These are phyloP conservation scores for Drosophila serrata DNA, from an alignment of 1,140 invertebrate species.

Conservation along the genomic window DNA sequence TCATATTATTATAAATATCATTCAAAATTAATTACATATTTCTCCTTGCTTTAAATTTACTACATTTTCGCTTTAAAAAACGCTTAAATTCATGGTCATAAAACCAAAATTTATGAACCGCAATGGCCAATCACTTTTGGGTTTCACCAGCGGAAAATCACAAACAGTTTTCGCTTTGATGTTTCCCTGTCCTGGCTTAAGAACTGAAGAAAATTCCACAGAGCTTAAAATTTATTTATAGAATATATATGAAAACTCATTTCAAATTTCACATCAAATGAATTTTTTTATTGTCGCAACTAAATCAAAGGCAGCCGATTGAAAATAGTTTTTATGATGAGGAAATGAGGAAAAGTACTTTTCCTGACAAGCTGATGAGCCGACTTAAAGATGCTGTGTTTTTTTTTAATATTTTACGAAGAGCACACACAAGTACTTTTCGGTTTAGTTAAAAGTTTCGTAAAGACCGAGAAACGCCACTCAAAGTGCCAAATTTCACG, in stretches of 20 bases:
- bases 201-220: constrained; percentile 20
- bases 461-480: constrained; percentile 55
- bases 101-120: neutral
- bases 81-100: too few relatives aligned
- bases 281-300: constrained; percentile 10
- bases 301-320: constrained; percentile 18
- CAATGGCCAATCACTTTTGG: constrained; percentile 19
- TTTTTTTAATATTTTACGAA: constrained; percentile 44
- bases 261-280: constrained; percentile 19
- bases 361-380: constrained; percentile 45
- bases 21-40: neutral
- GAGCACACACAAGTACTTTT: constrained; percentile 39
- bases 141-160: neutral
- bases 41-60: too few relatives aligned
- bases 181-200: neutral
- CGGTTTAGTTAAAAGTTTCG: constrained; percentile 74
- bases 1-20: neutral
- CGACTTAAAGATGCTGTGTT: constrained; percentile 28
- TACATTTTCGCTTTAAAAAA: neutral
- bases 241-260: constrained; percentile 12
- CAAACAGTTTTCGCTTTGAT: constrained; percentile 20
- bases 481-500: constrained; percentile 79
- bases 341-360: neutral
- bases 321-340: constrained; percentile 20
- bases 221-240: constrained; percentile 55